Evolutionary conservation across 2,888 invertebrate species (phyloP), one percentile per base, ranked within the genome.

Genomic region (Pyrocoelia pectoralis): DNA sequence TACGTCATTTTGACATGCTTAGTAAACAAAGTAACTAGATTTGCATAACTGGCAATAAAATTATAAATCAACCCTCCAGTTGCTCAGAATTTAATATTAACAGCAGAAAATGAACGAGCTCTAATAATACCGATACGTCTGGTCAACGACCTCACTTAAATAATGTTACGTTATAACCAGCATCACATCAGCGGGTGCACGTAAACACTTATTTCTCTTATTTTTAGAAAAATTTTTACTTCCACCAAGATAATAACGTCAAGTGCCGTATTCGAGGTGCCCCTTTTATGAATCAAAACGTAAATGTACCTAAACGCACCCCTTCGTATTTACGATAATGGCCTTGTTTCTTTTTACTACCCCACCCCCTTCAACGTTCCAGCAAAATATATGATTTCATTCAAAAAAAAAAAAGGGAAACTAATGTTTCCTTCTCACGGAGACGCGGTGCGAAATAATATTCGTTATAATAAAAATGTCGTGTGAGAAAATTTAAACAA

Each of bases 131-230:
- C 54, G 18, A 62, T 52, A 41, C 56, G 62, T 57, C 62, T 62
- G 62, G 62, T 53, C 62, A 57, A 62, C 54, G 62, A 62, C 57
- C 62, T 57, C 62, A 49, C 49, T 52, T 59, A 59, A 59, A 59
- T 59, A 52, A 59, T 61, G 61, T 56, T 61, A 61, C 50, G 61
- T 56, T 61, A 61, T 61, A 61, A 61, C 60, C 60, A 41, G 60
- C 60, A 60, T 40, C 53, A 53, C 48, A 46, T 56, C 61, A 48
- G 56, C 61, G 56, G 61, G 56, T 56, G 50, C 29, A 48, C 29
- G 53, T 18, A 28, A 56, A 46, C 56, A 51, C 48, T 55, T 61
- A 51, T 41, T 53, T 14, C 55, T 29, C 28, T 41, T 61, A 61
- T 61, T 61, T 61, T 61, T 61, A 61, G 61, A 33, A n/a, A n/a